Evolutionary conservation across 2,888 invertebrate genomes (phyloP).

Genomic region (Drosophila glabriapex): DNA sequence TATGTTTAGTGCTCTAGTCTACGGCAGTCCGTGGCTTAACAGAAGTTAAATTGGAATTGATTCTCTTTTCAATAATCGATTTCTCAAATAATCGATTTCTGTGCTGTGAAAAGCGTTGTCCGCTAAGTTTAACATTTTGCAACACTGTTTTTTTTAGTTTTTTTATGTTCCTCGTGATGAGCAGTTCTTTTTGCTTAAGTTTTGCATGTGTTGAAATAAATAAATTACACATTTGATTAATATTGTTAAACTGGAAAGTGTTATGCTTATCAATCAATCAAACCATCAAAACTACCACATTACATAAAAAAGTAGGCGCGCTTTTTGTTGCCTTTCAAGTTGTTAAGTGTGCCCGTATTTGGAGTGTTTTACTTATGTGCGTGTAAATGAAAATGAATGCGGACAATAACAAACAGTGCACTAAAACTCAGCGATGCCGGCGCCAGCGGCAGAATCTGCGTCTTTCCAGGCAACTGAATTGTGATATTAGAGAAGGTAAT

Average conservation of each 20-base stretch:
- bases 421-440: background rate
- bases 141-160: background rate
- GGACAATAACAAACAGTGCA: background rate
- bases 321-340: background rate
- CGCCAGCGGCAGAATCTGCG: background rate
- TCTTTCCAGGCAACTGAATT: background rate
- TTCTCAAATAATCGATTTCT: background rate
- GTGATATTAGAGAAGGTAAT: background rate
- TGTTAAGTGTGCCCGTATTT: background rate
- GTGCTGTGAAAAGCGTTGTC: background rate
- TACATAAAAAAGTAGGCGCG: background rate
- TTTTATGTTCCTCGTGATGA: background rate
- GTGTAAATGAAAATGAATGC: background rate
- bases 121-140: background rate
- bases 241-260: background rate
- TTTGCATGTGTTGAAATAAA: background rate
- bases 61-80: background rate
- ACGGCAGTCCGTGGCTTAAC: background rate
- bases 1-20: background rate
- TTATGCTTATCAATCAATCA: background rate
- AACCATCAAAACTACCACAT: background rate
- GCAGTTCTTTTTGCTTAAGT: background rate
- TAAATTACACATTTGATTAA: background rate
- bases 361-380: background rate
- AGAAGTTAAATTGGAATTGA: background rate